Evolutionary conservation across 2,888 invertebrate species (phyloP).

Genomic region (Asteroscopus sphinx): DNA sequence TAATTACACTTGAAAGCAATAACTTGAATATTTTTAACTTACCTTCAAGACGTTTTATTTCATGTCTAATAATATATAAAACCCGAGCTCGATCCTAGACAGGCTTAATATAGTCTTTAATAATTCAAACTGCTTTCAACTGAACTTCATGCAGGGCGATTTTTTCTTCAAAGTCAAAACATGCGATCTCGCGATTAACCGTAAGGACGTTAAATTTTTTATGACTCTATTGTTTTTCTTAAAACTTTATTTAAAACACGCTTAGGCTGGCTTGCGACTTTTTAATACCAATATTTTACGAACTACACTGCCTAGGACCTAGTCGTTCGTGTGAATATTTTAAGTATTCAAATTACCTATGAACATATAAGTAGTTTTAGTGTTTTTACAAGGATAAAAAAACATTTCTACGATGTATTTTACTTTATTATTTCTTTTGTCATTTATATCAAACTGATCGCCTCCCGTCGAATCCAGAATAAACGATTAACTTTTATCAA

Average conservation of each 20-base stretch:
- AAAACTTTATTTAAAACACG: conserved; percentile 53
- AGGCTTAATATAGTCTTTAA: conserved; percentile 69
- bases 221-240: conserved; percentile 72
- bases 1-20: background rate
- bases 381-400: too few relatives aligned
- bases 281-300: conserved; percentile 34
- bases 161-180: conserved; percentile 72
- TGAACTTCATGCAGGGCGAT: conserved; percentile 71
- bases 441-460: too few relatives aligned
- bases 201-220: conserved; percentile 74
- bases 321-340: background rate
- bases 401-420: too few relatives aligned
- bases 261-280: conserved; percentile 15
- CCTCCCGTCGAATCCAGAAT: too few relatives aligned
- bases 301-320: background rate
- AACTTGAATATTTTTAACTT: background rate
- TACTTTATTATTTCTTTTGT: too few relatives aligned
- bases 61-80: conserved; percentile 20
- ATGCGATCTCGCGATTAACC: conserved; percentile 80
- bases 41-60: conserved; percentile 9
- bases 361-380: conserved; percentile 4
- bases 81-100: conserved; percentile 32
- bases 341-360: conserved; percentile 6
- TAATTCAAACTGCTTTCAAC: conserved; percentile 70
- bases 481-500: too few relatives aligned